phyloP scores from a whole-genome alignment of 1,140 invertebrate genomes.

The Leptinotarsa defecta region DNA sequence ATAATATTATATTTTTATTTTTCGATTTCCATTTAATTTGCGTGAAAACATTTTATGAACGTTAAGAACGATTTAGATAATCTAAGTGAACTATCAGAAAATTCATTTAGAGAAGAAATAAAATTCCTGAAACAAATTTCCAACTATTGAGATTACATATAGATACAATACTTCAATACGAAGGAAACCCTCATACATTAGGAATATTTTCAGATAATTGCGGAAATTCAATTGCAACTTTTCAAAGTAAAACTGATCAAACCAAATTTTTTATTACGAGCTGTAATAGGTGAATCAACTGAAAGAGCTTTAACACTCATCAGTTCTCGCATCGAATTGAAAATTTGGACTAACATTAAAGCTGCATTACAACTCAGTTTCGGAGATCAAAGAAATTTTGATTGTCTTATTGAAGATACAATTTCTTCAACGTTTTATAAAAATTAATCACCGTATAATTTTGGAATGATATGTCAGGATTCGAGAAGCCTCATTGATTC shows the following conservation, averaged over 20 bases:
- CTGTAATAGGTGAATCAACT: conserved; percentile 33
- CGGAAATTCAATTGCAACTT: conserved; percentile 17
- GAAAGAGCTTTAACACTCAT: not conserved
- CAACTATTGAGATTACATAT: conserved; percentile 29
- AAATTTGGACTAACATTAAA: too few species aligned
- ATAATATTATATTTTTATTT: not conserved
- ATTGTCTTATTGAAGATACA: too few species aligned
- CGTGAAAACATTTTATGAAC: not conserved
- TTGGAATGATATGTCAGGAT: conserved; percentile 23
- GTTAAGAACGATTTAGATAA: not conserved
- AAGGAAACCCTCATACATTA: conserved; percentile 32
- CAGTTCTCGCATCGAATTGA: too few species aligned
- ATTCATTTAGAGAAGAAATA: conserved; percentile 10
- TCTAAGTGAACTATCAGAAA: not conserved
- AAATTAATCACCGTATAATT: conserved; percentile 23
- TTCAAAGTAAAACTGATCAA: not conserved
- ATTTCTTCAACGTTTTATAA: not conserved
- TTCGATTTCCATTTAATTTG: not conserved
- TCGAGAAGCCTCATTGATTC: not conserved
- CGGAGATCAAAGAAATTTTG: too few species aligned
- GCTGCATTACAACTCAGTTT: too few species aligned
- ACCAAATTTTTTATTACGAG: conserved; percentile 20
- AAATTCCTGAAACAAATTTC: conserved; percentile 26
- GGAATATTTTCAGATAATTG: conserved; percentile 31
- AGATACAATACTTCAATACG: conserved; percentile 28